Evolutionary conservation across 64 coral and sea anemone genomes (phyloP).

Genomic region (Montipora efflorescens): DNA sequence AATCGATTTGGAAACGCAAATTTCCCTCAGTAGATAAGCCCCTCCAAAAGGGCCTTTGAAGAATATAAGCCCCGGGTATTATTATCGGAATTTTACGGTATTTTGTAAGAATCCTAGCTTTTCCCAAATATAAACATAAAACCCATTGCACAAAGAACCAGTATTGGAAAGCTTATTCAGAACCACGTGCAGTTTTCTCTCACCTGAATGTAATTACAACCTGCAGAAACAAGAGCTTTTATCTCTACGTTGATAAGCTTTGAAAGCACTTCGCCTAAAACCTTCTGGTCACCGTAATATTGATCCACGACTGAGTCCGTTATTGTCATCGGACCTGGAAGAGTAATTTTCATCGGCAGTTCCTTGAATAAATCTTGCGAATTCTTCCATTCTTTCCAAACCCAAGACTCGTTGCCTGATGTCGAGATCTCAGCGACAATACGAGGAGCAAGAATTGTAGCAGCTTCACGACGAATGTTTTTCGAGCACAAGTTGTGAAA

Average conservation of each 20-base stretch:
- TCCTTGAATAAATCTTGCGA: slow-evolving; percentile 41
- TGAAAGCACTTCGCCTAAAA: slow-evolving; percentile 37
- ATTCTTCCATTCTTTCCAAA: slow-evolving; percentile 69
- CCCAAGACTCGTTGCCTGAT: slow-evolving; percentile 37
- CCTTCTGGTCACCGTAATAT: slow-evolving; percentile 61
- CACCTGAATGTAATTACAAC: slow-evolving; percentile 95
- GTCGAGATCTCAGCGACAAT: slow-evolving; percentile 51
- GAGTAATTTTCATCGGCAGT: slow-evolving; percentile 75
- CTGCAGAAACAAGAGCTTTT: slow-evolving; percentile 54
- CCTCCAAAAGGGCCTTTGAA: too few relatives aligned
- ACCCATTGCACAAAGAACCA: neutral
- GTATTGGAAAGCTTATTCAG: neutral
- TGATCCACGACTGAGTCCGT: slow-evolving; percentile 57
- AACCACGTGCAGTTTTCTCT: neutral
- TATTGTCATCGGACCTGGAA: slow-evolving; percentile 90
- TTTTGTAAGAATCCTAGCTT: too few relatives aligned
- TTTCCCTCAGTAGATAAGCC: too few relatives aligned
- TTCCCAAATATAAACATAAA: neutral
- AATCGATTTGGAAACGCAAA: too few relatives aligned
- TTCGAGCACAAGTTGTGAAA: slow-evolving; percentile 69
- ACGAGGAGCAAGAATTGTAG: slow-evolving; percentile 49
- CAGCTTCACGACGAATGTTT: slow-evolving; percentile 62
- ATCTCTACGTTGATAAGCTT: slow-evolving; percentile 80
- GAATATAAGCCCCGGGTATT: too few relatives aligned
- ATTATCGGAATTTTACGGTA: too few relatives aligned